A percentile compares a stretch with the other conserved stretches of the same genome.
These are phyloP conservation scores for Galerucella nymphaeae DNA, from an alignment of 2,888 invertebrate species.

Conservation along the genomic window DNA sequence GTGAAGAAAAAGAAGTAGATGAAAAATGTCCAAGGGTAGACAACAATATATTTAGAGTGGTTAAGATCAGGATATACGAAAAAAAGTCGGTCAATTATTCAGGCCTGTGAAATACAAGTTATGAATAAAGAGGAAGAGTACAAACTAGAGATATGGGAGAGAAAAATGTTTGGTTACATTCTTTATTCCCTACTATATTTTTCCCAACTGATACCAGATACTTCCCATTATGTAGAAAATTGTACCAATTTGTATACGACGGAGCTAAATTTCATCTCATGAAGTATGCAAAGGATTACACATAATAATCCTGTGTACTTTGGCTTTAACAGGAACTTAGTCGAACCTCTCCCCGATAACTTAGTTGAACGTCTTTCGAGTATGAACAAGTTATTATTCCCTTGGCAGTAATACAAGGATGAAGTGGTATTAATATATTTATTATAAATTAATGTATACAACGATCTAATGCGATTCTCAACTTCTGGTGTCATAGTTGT, in stretches of 20 bases:
- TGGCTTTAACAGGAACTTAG: constrained; percentile 12
- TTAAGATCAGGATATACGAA: too few relatives aligned
- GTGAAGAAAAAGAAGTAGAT: too few relatives aligned
- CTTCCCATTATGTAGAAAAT: too few relatives aligned
- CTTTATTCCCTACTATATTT: too few relatives aligned
- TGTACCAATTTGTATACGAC: neutral
- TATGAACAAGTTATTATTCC: constrained; percentile 10
- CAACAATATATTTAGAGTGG: too few relatives aligned
- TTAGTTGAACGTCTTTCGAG: constrained; percentile 15
- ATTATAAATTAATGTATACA: constrained; percentile 14
- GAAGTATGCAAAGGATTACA: constrained; percentile 3
- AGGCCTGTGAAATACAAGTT: too few relatives aligned
- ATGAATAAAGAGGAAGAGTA: too few relatives aligned
- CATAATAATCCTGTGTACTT: constrained; percentile 8
- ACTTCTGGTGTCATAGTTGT: neutral
- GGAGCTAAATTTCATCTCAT: constrained; percentile 1
- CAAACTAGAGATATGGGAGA: too few relatives aligned
- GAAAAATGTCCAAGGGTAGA: too few relatives aligned
- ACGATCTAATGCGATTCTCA: neutral
- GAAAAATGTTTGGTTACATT: too few relatives aligned
- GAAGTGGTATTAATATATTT: constrained; percentile 2
- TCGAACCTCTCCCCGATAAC: constrained; percentile 8
- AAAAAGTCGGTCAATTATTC: too few relatives aligned
- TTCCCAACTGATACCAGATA: too few relatives aligned
- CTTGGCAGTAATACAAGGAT: constrained; percentile 7